Base-by-base conservation (phyloP, 1,140 invertebrate species). In the Listronotus oregonensis region DNA sequence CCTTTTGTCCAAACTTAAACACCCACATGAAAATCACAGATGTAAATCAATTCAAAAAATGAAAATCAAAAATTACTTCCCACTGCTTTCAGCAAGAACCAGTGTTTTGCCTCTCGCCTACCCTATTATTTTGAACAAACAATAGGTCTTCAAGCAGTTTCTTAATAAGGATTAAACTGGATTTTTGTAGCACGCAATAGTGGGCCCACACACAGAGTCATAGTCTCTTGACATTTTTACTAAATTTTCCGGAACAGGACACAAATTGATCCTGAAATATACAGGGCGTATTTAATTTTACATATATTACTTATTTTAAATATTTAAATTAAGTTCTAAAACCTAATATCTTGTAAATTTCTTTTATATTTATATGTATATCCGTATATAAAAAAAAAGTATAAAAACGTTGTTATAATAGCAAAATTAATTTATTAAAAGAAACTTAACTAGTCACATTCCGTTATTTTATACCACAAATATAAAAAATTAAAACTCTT, bases 81-180 rank as follows among this genome's bases (percentile, higher is more conserved):
- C 49, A 17, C 27, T 27, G 49, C 11, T 51, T 51, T 21, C 18
- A 51, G n/a, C 49, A 51, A 51, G 21, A 51, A 51, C 49, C 49
- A 51, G 49, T 51, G 49, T 6, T 51, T 21, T n/a, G 9, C 49
- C 32, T 34, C 49, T 51, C 15, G 49, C 49, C 49, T 51, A 17
- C 49, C 49, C 27, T 17, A 18, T 51, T 51, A 51, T 51, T 51
- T 51, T 51, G 21, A 6, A 51, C 49, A 51, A 51, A 51, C 49
- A 51, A 51, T 51, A 51, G 21, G 17, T 51, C 18, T 17, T 51
- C 21, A 50, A 50, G 27, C 47, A 17, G 47, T 50, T 31, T 50
- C 21, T 50, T 50, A 50, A 50, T 50, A 50, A 18, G 27, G 47
- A n/a, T 21, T 50, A 50, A 50, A 18, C 47, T 10, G 27, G 10